A percentile compares a stretch with the other conserved stretches of the same genome.
Conservation (phyloP, 92 coral and sea anemone genomes). For the Parazoanthus darwini region DNA sequence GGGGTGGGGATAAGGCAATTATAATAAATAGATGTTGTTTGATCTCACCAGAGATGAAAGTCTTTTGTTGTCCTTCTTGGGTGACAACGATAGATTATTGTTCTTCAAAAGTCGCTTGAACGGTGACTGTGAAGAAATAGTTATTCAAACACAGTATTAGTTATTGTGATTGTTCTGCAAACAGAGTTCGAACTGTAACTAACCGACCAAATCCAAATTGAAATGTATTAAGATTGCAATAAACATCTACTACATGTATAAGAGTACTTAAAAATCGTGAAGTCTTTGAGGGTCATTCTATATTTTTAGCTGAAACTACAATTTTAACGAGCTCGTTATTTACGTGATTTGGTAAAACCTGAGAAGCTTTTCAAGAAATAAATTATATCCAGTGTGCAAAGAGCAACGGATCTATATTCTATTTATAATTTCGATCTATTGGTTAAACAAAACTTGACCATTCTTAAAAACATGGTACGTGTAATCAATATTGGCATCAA, state of each 20-base stretch:
- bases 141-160: background rate
- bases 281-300: background rate
- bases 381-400: background rate
- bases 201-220: background rate
- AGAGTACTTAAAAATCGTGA: background rate
- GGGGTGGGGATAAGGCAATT: no score
- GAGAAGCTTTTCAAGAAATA: background rate
- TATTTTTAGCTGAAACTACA: background rate
- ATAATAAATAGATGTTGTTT: no score
- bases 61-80: conserved; percentile 74
- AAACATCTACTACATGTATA: background rate
- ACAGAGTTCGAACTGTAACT: no score
- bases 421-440: background rate
- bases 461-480: no score
- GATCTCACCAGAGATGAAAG: conserved; percentile 84
- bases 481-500: background rate
- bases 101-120: conserved; percentile 90
- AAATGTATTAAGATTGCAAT: background rate
- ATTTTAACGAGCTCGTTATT: background rate
- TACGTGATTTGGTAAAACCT: background rate
- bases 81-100: conserved; percentile 85
- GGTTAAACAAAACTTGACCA: background rate
- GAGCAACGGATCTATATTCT: background rate
- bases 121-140: conserved; percentile 72
- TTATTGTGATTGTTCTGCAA: background rate